These are phyloP conservation scores for Haemorhous mexicanus DNA, from an alignment of 2,113 vertebrate species.

Conservation along the genomic window DNA sequence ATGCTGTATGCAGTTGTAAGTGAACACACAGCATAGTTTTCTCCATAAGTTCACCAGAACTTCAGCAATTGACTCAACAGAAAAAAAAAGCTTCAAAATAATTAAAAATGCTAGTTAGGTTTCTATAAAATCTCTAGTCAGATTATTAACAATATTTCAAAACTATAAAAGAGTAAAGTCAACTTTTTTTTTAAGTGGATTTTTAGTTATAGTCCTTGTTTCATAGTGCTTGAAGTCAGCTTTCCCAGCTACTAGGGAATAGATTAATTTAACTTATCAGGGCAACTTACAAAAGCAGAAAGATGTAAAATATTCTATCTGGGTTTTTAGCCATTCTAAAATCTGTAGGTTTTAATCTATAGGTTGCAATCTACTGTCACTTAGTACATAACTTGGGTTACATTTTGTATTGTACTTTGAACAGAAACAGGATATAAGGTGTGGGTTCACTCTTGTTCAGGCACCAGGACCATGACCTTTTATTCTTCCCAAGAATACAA, in stretches of 20 bases:
- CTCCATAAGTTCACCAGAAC: background rate
- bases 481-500: background rate
- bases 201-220: background rate
- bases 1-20: background rate
- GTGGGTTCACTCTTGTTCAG: background rate
- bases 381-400: background rate
- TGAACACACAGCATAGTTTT: conserved; percentile 2
- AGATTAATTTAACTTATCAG: background rate
- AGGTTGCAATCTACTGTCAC: background rate
- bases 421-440: background rate
- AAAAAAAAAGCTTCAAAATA: background rate
- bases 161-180: background rate
- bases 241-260: background rate
- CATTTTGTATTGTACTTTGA: background rate
- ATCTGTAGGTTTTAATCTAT: rapidly evolving
- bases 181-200: background rate
- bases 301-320: background rate
- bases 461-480: background rate
- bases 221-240: background rate
- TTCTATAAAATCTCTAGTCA: background rate
- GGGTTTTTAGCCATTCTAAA: background rate
- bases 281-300: background rate
- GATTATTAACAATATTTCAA: background rate
- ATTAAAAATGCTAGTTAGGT: background rate
- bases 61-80: background rate